A percentile compares a stretch with the other conserved stretches of the same genome.
These are phyloP conservation scores for Battus philenor DNA, from an alignment of 1,140 invertebrate species.

Conservation along the genomic window DNA sequence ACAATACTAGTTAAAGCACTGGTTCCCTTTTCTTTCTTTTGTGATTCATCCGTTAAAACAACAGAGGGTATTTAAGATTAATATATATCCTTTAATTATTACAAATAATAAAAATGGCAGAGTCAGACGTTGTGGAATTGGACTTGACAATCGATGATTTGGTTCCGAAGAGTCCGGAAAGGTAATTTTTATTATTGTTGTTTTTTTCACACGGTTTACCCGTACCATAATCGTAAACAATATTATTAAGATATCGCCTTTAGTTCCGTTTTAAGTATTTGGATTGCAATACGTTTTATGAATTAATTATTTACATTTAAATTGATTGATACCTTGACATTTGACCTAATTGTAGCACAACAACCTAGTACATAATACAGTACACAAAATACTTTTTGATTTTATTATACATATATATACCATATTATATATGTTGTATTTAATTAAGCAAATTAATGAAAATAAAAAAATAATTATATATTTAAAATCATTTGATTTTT, in stretches of 20 bases:
- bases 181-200: slow-evolving; percentile 37
- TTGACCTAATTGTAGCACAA: slow-evolving; percentile 46
- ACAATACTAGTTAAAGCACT: too few relatives aligned
- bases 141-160: slow-evolving; percentile 69
- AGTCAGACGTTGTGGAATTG: slow-evolving; percentile 59
- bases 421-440: too few relatives aligned
- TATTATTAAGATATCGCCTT: too few relatives aligned
- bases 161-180: slow-evolving; percentile 69
- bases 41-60: slow-evolving; percentile 56
- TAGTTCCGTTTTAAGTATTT: too few relatives aligned
- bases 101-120: slow-evolving; percentile 59
- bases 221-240: neutral
- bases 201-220: neutral
- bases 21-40: slow-evolving; percentile 40
- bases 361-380: too few relatives aligned
- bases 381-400: too few relatives aligned
- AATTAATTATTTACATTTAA: too few relatives aligned
- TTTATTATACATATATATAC: too few relatives aligned
- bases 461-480: too few relatives aligned
- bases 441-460: too few relatives aligned
- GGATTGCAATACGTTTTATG: too few relatives aligned
- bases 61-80: slow-evolving; percentile 28
- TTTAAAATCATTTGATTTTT: too few relatives aligned
- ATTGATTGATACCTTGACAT: slow-evolving; percentile 42
- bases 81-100: slow-evolving; percentile 30